A percentile compares a stretch with the other conserved stretches of the same genome.
Conservation (phyloP, 2,797 vertebrate species). For the Hippoglossus hippoglossus region DNA sequence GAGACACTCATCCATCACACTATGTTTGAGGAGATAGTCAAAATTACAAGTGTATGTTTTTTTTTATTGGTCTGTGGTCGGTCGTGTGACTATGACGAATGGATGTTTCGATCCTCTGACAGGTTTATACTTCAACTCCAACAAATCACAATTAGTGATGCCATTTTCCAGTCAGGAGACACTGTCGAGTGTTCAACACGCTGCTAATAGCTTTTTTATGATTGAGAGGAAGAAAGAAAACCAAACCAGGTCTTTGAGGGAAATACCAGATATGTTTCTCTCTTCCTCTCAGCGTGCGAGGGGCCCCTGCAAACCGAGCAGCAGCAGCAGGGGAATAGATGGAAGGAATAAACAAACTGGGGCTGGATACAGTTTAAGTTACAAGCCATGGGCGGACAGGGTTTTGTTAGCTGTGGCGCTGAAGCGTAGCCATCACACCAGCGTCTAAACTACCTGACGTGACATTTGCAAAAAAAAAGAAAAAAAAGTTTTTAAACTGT, state of each 20-base stretch:
- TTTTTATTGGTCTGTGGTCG: background rate
- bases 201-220: no score
- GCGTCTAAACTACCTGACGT: background rate
- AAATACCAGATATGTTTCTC: no score
- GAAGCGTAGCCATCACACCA: no score
- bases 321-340: no score
- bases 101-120: constrained; percentile 22
- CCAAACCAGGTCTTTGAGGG: no score
- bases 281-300: no score
- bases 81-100: constrained; percentile 23
- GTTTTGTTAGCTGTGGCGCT: no score
- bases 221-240: no score
- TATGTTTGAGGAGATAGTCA: background rate
- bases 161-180: background rate
- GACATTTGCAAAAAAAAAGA: background rate
- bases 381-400: no score
- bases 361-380: no score
- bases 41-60: constrained; percentile 10
- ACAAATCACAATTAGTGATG: background rate
- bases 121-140: background rate
- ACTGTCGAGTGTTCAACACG: background rate
- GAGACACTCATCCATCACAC: constrained; percentile 15
- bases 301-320: no score
- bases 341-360: no score
- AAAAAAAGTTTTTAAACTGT: background rate